Base-by-base conservation (phyloP, 2,888 invertebrate genomes). In the Meliscaeva auricollis region DNA sequence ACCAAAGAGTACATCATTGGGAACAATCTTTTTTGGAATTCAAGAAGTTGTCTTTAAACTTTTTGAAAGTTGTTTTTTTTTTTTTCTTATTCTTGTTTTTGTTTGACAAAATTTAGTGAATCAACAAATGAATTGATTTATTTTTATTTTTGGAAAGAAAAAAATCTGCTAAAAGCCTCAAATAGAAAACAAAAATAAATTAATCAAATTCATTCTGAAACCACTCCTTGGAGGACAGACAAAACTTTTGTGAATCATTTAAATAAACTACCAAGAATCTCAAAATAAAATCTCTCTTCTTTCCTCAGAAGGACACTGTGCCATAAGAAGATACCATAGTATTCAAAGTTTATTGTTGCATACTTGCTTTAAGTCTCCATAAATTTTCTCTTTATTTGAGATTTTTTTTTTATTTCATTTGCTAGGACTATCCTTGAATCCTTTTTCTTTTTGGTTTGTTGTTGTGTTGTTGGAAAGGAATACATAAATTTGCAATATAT, bases 401-500 rank as follows among this genome's bases (percentile, higher is more conserved):
- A 20, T 30, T 9, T n/a, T 32, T n/a, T 69, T 58, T 60, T 52
- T n/a, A 41, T 46, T 77, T 62, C 46, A 26, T 52, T 38, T 52
- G 17, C n/a, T 46, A 46, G 9, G 50, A 1, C 2, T 56, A 50
- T 60, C 48, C 22, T 48, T 54, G 46, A 69, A 69, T 80, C 54
- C 69, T 69, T 69, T 69, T 74, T 41, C 50, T 32, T 46, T 13
- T 11, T 38, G 35, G 8, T 38, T 11, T 38, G 9, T 38, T 9
- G 1, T 11, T 44, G 15, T 46, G 15, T 26, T 46, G 9, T 62
- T 26, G 38, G 58, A 17, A 62, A 30, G 15, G 46, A 52, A 60
- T 44, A 78, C 69, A 74, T 74, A 69, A 68, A 83, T 70, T 78
- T 74, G 56, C 64, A 78, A 78, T 83, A 78, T 83, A 78, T 78